phyloP scores from a whole-genome alignment of 2,113 vertebrate genomes.

The Gobiocypris rarus region DNA sequence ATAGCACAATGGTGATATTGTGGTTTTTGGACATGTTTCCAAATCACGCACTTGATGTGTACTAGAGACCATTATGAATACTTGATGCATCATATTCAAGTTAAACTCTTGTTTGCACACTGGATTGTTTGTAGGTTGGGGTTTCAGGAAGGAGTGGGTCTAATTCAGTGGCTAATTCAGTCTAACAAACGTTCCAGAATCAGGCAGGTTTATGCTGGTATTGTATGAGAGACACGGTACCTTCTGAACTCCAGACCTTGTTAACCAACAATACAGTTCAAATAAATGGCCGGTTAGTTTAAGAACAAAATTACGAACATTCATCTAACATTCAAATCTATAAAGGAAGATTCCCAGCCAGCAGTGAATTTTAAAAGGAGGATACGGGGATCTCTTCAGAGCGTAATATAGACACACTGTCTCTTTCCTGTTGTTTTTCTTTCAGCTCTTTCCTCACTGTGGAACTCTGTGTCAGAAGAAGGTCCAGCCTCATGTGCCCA shows the following conservation, averaged over 20 bases:
- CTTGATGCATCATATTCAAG: neutral
- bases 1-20: neutral
- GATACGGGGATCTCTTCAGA: slow-evolving; percentile 16
- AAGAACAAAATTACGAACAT: neutral
- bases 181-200: neutral
- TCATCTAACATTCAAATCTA: too few species aligned
- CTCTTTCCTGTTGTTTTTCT: slow-evolving; percentile 18
- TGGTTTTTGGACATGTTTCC: neutral
- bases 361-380: too few species aligned
- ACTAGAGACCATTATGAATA: neutral
- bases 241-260: neutral
- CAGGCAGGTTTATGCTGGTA: neutral
- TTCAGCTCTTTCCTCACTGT: neutral
- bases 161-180: neutral
- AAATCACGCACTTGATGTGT: neutral
- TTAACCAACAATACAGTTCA: neutral
- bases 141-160: neutral
- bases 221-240: neutral
- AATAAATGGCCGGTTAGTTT: neutral
- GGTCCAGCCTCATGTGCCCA: neutral
- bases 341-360: too few species aligned
- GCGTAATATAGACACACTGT: neutral
- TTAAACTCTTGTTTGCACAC: neutral
- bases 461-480: slow-evolving; percentile 11
- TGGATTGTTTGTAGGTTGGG: neutral